Conservation (phyloP, 2,797 vertebrate species). For the Pachyuromys duprasi region DNA sequence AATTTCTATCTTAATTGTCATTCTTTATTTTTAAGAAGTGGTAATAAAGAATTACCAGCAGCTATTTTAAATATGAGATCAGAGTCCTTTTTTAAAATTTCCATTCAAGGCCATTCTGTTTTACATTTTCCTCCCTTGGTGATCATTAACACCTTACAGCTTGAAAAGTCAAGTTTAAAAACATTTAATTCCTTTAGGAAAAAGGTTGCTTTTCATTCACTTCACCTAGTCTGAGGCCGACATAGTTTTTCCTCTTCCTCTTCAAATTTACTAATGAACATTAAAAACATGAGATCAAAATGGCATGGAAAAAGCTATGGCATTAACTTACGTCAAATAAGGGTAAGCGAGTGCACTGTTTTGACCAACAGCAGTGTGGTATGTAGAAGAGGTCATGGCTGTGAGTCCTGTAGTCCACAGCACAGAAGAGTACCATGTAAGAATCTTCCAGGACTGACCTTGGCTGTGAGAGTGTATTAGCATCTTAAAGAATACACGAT, state of each 20-base stretch:
- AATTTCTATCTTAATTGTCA: slow-evolving; percentile 29
- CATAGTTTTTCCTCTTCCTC: slow-evolving; percentile 82
- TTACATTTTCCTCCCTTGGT: slow-evolving; percentile 77
- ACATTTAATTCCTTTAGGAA: slow-evolving; percentile 76
- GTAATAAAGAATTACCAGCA: slow-evolving; percentile 68
- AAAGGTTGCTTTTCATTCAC: slow-evolving; percentile 77
- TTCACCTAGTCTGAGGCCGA: slow-evolving; percentile 78
- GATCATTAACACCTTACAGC: slow-evolving; percentile 79
- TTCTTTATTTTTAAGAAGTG: slow-evolving; percentile 70
- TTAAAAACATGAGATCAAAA: slow-evolving; percentile 86
- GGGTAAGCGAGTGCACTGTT: slow-evolving; percentile 78
- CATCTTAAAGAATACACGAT: neutral
- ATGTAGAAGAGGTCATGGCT: slow-evolving; percentile 47
- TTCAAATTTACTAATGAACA: slow-evolving; percentile 85
- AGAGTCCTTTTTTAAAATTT: slow-evolving; percentile 71
- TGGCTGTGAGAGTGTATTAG: neutral
- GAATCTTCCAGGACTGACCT: neutral
- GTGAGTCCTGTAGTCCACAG: slow-evolving; percentile 8
- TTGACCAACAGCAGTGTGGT: slow-evolving; percentile 73
- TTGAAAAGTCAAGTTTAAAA: slow-evolving; percentile 82
- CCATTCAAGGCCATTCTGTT: slow-evolving; percentile 60
- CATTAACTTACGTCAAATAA: slow-evolving; percentile 84
- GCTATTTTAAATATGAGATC: slow-evolving; percentile 78
- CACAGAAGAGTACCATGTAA: neutral
- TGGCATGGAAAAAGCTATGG: slow-evolving; percentile 85